Conservation (phyloP, 2,888 invertebrate genomes). For the Diarsia brunnea region DNA sequence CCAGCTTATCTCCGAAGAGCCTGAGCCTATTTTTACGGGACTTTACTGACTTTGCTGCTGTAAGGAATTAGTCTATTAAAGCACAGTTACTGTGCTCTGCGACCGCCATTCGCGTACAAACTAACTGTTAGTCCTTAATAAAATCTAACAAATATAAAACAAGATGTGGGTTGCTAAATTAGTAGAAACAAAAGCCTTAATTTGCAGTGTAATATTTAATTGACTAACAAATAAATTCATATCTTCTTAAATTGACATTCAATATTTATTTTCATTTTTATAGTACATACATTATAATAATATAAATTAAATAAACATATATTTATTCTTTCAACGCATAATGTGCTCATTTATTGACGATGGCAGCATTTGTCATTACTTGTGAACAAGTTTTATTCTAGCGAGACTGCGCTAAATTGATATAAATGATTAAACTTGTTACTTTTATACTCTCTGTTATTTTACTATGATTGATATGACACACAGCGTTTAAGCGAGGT, state of each 20-base stretch:
- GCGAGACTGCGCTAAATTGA: slow-evolving; percentile 6
- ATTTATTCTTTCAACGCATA: slow-evolving; percentile 19
- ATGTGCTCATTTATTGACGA: slow-evolving; percentile 19
- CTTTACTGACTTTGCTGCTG: too few species aligned
- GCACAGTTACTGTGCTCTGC: too few species aligned
- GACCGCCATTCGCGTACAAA: too few species aligned
- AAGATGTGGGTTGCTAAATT: not conserved
- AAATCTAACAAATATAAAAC: not conserved
- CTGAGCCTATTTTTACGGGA: too few species aligned
- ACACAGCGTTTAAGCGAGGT: not conserved
- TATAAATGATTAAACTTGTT: slow-evolving; percentile 9
- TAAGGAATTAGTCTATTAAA: too few species aligned
- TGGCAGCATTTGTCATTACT: not conserved
- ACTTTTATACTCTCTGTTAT: not conserved
- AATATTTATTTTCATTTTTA: slow-evolving; percentile 64
- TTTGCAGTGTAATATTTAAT: slow-evolving; percentile 83
- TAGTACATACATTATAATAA: slow-evolving; percentile 49
- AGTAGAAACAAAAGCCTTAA: slow-evolving; percentile 59
- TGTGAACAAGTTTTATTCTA: not conserved
- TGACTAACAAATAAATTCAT: slow-evolving; percentile 86
- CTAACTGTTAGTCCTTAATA: too few species aligned
- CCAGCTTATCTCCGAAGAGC: too few species aligned
- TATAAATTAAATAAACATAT: slow-evolving; percentile 48
- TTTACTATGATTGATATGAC: slow-evolving; percentile 22
- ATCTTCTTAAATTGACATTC: slow-evolving; percentile 82